These are phyloP conservation scores for Eueides isabella DNA, from an alignment of 1,140 invertebrate species.

Conservation along the genomic window DNA sequence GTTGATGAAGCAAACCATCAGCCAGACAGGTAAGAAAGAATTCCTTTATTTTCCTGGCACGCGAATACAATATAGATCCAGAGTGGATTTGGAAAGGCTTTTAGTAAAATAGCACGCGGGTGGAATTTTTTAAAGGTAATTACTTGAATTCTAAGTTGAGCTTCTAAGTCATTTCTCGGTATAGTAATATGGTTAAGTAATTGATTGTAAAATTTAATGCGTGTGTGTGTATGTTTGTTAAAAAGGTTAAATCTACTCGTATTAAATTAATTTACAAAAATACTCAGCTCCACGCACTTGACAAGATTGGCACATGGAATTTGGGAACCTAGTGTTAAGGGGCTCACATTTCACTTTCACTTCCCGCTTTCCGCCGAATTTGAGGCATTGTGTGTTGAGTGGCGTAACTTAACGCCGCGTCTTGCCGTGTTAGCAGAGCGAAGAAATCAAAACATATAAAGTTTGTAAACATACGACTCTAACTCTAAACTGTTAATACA, in stretches of 20 bases:
- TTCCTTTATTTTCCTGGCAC: slow-evolving; percentile 38
- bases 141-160: slow-evolving; percentile 35
- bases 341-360: no score
- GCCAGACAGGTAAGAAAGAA: slow-evolving; percentile 38
- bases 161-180: slow-evolving; percentile 30
- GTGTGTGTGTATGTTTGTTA: neutral
- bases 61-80: slow-evolving; percentile 30
- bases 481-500: no score
- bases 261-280: no score
- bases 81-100: slow-evolving; percentile 54
- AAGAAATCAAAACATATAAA: no score
- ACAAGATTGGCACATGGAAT: no score
- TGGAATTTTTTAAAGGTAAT: slow-evolving; percentile 58
- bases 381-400: no score
- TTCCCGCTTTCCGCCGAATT: no score
- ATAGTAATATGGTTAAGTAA: slow-evolving; percentile 27
- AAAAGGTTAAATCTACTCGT: neutral
- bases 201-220: neutral
- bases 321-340: no score
- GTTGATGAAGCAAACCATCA: slow-evolving; percentile 35
- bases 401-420: no score
- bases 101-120: slow-evolving; percentile 48
- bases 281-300: no score
- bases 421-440: no score
- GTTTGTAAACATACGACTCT: no score